Base-by-base conservation (phyloP, 2,113 vertebrate species). In the Carettochelys insculpta region DNA sequence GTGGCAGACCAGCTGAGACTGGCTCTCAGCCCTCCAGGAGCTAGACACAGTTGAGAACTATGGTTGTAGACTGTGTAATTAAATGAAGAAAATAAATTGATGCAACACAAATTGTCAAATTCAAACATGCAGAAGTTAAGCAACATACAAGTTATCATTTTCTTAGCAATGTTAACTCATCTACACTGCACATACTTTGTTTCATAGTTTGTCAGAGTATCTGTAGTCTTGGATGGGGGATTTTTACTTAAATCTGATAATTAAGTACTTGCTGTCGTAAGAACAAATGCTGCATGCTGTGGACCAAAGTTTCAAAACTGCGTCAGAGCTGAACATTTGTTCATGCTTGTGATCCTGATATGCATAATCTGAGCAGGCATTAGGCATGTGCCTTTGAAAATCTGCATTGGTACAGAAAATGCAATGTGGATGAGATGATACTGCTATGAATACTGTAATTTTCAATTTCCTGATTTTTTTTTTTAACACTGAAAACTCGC, bases 241-340 rank as follows among this genome's bases (percentile, higher is more conserved):
- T 45, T 4, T 73, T 77, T 54, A n/a, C 47, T 27, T 82, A 58
- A 43, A 83, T 87, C n/a, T 86, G 77, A 45, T 50, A 78, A 80
- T n/a, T 29, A 5, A 56, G 27, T 41, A 54, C 22, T 77, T 22
- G 38, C 83, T 77, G 22, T 48, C 86, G 80, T 76, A 94, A 88
- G 71, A 52, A 71, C 54, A 79, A 84, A 56, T 89, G 92, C 89
- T 52, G 41, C 53, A 73, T 77, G 77, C 76, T 91, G 80, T 77
- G n/a, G 77, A 77, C 25, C 54, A 45, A 1, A 38, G 75, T 85
- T 80, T 87, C 58, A 41, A 77, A 3, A 34, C 79, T 90, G 90
- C 83, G 56, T 86, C 79, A 85, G 34, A 92, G 86, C 80, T 90
- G 91, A 8, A 79, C 87, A 84, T 80, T 92, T 73, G 75, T 73